These are phyloP conservation scores for Pitangus sulphuratus DNA, from an alignment of 2,797 vertebrate species.

Conservation along the genomic window DNA sequence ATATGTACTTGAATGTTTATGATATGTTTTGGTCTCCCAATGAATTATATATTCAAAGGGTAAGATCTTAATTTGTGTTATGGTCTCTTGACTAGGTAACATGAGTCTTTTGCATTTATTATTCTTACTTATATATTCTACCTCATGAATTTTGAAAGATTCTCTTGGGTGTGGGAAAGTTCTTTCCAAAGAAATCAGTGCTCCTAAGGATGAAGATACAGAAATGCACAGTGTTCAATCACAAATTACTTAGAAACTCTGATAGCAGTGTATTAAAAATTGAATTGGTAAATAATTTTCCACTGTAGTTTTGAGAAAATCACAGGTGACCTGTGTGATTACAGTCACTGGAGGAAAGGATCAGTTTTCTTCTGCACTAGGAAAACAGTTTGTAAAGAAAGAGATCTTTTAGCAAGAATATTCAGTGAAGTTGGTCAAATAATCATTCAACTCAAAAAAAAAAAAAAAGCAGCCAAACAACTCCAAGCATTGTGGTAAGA, in stretches of 20 bases:
- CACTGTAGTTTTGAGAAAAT: not conserved
- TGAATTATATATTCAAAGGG: not conserved
- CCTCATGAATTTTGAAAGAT: not conserved
- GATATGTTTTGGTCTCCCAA: not conserved
- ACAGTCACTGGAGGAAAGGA: not conserved
- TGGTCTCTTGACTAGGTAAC: not conserved
- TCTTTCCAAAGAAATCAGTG: not conserved
- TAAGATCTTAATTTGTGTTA: not conserved
- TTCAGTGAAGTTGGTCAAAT: not conserved
- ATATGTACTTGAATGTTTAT: not conserved
- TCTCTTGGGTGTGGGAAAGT: not conserved
- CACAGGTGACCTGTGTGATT: not conserved
- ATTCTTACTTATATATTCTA: not conserved
- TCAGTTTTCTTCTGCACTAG: not conserved
- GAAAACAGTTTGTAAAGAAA: not conserved
- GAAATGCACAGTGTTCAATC: not conserved
- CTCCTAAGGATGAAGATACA: not conserved
- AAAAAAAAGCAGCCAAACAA: not conserved
- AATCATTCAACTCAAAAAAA: not conserved
- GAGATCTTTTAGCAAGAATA: not conserved
- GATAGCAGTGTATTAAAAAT: not conserved
- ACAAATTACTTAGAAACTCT: not conserved
- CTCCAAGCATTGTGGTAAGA: not conserved
- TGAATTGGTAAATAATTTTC: not conserved
- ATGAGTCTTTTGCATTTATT: not conserved